Evolutionary conservation across 2,888 invertebrate genomes (phyloP).

Genomic region (Drosophila hamatofila): DNA sequence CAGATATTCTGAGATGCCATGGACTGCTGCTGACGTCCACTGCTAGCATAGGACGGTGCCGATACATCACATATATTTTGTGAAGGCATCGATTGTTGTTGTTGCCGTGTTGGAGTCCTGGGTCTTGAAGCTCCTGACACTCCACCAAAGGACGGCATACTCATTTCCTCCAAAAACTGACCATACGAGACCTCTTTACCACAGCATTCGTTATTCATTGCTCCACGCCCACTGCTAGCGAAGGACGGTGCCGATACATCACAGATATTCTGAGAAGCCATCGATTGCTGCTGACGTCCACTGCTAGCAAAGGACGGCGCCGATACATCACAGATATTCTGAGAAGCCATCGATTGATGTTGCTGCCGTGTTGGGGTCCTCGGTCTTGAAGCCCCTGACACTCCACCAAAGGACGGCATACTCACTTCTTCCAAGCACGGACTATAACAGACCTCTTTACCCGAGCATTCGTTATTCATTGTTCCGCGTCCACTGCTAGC

Average conservation of each 20-base stretch:
- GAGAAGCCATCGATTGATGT: background rate
- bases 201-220: constrained; percentile 4
- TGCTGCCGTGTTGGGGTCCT: background rate
- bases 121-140: background rate
- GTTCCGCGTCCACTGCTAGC: background rate
- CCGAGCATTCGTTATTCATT: background rate
- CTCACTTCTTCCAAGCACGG: constrained; percentile 29
- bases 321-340: constrained; percentile 6
- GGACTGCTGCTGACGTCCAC: background rate
- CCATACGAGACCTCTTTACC: background rate
- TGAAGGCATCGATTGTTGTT: background rate
- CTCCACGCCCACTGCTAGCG: background rate
- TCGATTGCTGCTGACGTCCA: background rate
- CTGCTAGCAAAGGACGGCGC: constrained; percentile 22
- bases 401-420: constrained; percentile 32
- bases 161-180: constrained; percentile 9
- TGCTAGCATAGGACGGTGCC: background rate
- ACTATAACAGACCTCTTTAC: background rate
- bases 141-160: constrained; percentile 3
- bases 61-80: background rate
- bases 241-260: background rate
- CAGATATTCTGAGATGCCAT: background rate
- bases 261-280: background rate
- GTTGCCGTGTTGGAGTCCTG: background rate
- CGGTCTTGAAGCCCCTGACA: constrained; percentile 9